Percentiles rank a stretch among this genome's conserved stretches.
phyloP scores from a whole-genome alignment of 92 coral and sea anemone species.

The Epizoanthus rinbou region DNA sequence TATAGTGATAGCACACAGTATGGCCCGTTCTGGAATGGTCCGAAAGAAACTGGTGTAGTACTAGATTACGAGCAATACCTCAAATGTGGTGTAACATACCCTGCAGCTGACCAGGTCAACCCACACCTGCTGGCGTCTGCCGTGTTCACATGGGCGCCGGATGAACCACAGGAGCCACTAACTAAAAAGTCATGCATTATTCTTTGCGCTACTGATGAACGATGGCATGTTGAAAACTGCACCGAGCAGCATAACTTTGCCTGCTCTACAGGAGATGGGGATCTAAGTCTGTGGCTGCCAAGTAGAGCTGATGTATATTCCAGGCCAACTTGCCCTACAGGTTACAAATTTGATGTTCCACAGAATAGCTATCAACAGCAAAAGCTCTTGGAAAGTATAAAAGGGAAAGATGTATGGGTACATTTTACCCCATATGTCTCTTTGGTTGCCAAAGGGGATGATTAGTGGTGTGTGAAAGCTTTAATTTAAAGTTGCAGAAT shows the following conservation, averaged over 20 bases:
- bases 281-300: conserved; percentile 33
- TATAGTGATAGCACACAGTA: conserved; percentile 90
- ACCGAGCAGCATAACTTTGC: conserved; percentile 63
- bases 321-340: conserved; percentile 69
- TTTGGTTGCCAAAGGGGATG: neutral
- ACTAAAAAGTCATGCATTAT: conserved; percentile 57
- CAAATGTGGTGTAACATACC: conserved; percentile 82
- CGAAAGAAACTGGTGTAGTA: conserved; percentile 72
- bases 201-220: conserved; percentile 58
- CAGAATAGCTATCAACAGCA: conserved; percentile 72
- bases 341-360: conserved; percentile 71
- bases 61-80: conserved; percentile 62
- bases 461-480: too few relatives aligned
- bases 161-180: conserved; percentile 65
- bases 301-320: conserved; percentile 56
- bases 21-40: conserved; percentile 87
- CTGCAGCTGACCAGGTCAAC: conserved; percentile 85
- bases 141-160: conserved; percentile 83
- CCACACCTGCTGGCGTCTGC: conserved; percentile 76
- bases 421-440: conserved; percentile 65
- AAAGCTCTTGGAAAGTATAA: conserved; percentile 44
- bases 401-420: conserved; percentile 66
- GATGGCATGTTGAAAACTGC: conserved; percentile 75
- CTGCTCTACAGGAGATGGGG: conserved; percentile 44
- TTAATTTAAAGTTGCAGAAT: too few relatives aligned